Base-by-base conservation (phyloP, 1,140 invertebrate species). In the Trissolcus basalis region DNA sequence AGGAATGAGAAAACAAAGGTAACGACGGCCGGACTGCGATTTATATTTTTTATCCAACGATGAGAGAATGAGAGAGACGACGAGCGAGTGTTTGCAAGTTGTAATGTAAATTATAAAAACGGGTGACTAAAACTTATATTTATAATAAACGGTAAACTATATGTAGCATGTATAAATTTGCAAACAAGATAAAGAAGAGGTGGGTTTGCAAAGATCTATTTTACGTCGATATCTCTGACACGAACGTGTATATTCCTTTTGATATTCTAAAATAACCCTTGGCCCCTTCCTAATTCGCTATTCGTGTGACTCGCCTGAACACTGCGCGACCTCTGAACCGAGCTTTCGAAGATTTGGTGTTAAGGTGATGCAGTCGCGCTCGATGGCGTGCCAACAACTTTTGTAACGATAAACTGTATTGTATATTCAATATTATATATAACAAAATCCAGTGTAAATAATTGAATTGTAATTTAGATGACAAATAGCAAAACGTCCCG, bases 221-320 rank as follows among this genome's bases (percentile, higher is more conserved):
- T 83, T 79, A 69, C 33, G 71, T 78, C 74, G 70, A 60, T 60
- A 60, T 79, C 63, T 58, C 19, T 27, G 19, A 27, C 36, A 78
- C 48, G 39, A 73, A 43, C 69, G 54, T 74, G 67, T 36, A 78
- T 77, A 77, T 83, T 83, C 65, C 44, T 82, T 82, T 83, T 83
- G 83, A 81, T 84, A 84, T 84, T 82, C 80, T 82, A 83, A 83
- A 82, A 14, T 80, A 81, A 71, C 60, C 47, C n/a, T 27, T 67
- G 78, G 75, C 81, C 47, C 74, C 58, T 53, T 70, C 48, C 77
- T 56, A 55, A 69, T 59, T 64, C 48, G 39, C 19, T 27, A 6
- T 27, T 27, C 19, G 19, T 27, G 19, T 27, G 19, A 27, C 19
- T 27, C 19, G 39, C 39, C 39, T 48, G 12, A 8, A 45, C 49